phyloP scores from a whole-genome alignment of 2,888 invertebrate species.

The Parnassius glacialis region DNA sequence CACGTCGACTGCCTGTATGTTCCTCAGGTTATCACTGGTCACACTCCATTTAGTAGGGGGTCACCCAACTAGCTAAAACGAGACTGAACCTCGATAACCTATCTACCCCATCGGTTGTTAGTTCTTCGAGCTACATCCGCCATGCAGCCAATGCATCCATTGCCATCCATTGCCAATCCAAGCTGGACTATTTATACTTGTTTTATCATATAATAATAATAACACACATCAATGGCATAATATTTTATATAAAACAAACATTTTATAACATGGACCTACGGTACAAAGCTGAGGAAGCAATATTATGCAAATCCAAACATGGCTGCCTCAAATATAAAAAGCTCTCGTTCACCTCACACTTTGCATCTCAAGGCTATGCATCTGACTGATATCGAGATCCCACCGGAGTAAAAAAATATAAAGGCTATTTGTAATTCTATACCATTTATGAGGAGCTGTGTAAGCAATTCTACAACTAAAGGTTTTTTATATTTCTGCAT shows the following conservation, averaged over 20 bases:
- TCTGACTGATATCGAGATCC: slow-evolving; percentile 71
- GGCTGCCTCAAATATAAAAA: slow-evolving; percentile 78
- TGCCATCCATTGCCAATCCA: no score
- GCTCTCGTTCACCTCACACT: slow-evolving; percentile 71
- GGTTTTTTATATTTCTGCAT: slow-evolving; percentile 17
- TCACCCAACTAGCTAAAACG: no score
- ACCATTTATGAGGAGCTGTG: slow-evolving; percentile 65
- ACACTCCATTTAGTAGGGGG: no score
- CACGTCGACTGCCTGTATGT: no score
- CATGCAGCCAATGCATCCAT: no score
- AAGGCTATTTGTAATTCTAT: slow-evolving; percentile 77
- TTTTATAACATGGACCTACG: slow-evolving; percentile 41
- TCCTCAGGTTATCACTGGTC: no score
- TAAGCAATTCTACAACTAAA: slow-evolving; percentile 41
- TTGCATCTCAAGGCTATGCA: slow-evolving; percentile 80
- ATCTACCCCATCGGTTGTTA: no score
- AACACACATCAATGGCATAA: no score
- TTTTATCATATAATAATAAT: no score
- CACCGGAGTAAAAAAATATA: slow-evolving; percentile 73
- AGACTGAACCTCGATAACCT: no score
- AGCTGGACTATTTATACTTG: no score
- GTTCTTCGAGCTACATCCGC: no score
- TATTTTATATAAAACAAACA: neutral
- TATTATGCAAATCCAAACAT: slow-evolving; percentile 79
- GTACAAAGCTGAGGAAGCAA: slow-evolving; percentile 78